Percentiles rank a stretch among this genome's conserved stretches.
Conservation (phyloP, 1,140 invertebrate genomes). For the Drosophila auraria region DNA sequence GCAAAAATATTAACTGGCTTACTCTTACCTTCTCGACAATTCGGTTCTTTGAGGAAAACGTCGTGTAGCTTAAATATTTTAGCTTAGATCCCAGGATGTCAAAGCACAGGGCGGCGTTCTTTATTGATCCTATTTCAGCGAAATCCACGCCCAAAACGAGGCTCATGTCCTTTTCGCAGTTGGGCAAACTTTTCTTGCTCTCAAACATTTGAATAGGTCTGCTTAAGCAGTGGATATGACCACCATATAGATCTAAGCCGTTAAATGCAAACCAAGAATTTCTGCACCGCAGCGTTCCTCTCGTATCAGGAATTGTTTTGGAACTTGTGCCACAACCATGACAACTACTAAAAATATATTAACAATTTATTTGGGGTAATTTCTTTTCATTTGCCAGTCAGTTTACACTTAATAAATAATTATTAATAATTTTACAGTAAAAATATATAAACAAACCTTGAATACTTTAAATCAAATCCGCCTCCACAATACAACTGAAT, state of each 20-base stretch:
- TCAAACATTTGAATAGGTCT: conserved; percentile 27
- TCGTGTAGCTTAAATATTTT: conserved; percentile 48
- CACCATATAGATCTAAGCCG: rapidly evolving
- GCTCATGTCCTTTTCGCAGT: conserved; percentile 39
- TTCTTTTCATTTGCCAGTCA: neutral
- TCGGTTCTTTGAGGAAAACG: conserved; percentile 13
- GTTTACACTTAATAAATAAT: neutral
- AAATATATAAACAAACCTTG: neutral
- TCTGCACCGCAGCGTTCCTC: neutral
- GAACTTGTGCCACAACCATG: no score
- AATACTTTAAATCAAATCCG: neutral
- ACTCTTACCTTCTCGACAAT: conserved; percentile 23
- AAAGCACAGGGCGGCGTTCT: conserved; percentile 44
- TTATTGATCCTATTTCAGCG: neutral
- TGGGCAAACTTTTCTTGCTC: conserved; percentile 16
- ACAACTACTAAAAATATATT: neutral
- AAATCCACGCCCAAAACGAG: conserved; percentile 37
- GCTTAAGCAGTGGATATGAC: neutral
- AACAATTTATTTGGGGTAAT: neutral
- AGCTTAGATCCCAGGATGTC: conserved; percentile 24
- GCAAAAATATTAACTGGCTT: no score
- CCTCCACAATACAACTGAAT: conserved; percentile 7
- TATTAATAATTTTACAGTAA: no score
- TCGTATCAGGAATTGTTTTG: neutral
- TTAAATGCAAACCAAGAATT: rapidly evolving